Evolutionary conservation across 2,888 invertebrate species (phyloP).

Genomic region (Dexiosoma caninum): DNA sequence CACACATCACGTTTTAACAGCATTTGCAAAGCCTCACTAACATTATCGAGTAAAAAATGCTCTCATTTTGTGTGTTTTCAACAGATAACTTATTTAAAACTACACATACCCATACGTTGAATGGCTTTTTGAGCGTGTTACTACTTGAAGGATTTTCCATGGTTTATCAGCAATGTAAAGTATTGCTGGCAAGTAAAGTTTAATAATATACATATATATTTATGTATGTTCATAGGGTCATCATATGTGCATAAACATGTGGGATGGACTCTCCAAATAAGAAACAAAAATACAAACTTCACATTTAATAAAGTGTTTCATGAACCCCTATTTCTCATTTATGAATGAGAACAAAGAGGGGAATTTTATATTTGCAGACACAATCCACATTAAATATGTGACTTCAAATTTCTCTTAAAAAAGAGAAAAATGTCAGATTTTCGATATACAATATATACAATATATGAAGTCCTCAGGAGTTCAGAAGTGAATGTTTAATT

Average conservation of each 20-base stretch:
- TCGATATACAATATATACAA: too few relatives aligned
- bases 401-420: neutral
- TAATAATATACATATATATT: too few relatives aligned
- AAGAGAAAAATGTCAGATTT: too few relatives aligned
- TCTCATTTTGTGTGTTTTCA: conserved; percentile 43
- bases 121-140: too few relatives aligned
- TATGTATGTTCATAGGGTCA: too few relatives aligned
- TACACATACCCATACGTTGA: neutral
- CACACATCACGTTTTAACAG: conserved; percentile 40
- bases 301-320: neutral
- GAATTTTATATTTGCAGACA: neutral
- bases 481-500: too few relatives aligned
- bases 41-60: conserved; percentile 18
- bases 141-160: too few relatives aligned
- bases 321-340: conserved; percentile 1
- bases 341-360: conserved; percentile 34
- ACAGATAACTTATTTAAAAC: neutral
- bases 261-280: neutral
- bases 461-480: too few relatives aligned
- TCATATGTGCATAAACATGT: too few relatives aligned
- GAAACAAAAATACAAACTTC: neutral
- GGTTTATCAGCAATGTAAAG: too few relatives aligned
- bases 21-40: conserved; percentile 44
- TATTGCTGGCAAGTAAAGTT: too few relatives aligned
- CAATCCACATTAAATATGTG: conserved; percentile 25